A percentile compares a stretch with the other conserved stretches of the same genome.
phyloP scores from a whole-genome alignment of 2,888 invertebrate species.

The Idaea biselata region DNA sequence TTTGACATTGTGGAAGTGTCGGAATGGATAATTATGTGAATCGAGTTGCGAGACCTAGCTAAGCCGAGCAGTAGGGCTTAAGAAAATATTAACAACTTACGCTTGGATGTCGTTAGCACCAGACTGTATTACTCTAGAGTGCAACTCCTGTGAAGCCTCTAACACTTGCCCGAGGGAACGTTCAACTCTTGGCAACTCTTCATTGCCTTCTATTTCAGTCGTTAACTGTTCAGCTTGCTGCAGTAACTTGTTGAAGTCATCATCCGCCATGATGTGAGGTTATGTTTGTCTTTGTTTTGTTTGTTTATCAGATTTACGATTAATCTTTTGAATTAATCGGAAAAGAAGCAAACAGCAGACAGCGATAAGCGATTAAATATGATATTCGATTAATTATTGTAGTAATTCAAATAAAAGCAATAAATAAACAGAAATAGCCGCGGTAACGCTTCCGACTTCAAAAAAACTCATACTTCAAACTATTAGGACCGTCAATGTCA shows the following conservation, averaged over 20 bases:
- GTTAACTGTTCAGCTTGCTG: constrained; percentile 96
- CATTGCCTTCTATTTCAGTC: constrained; percentile 92
- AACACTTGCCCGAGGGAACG: constrained; percentile 94
- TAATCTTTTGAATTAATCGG: neutral
- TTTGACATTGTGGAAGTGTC: too few species aligned
- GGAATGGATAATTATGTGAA: too few species aligned
- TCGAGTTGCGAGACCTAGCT: neutral
- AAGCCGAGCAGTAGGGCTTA: neutral
- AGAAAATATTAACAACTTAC: constrained; percentile 75
- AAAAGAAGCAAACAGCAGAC: neutral
- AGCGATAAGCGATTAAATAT: neutral
- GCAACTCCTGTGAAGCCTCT: constrained; percentile 94
- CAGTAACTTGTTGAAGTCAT: constrained; percentile 91
- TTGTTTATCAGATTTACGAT: constrained; percentile 9
- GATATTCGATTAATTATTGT: neutral
- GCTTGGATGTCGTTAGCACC: constrained; percentile 95
- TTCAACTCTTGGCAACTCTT: constrained; percentile 92
- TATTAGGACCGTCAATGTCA: too few species aligned
- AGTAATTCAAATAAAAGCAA: too few species aligned
- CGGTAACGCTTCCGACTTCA: too few species aligned
- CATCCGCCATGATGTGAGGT: constrained; percentile 70
- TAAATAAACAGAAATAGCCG: too few species aligned
- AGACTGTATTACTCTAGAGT: constrained; percentile 91
- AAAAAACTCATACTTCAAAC: too few species aligned
- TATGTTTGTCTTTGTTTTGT: constrained; percentile 51